Evolutionary conservation across 2,888 invertebrate genomes (phyloP), one percentile per base, ranked within the genome.

Genomic region (Adelognathus sp.): DNA sequence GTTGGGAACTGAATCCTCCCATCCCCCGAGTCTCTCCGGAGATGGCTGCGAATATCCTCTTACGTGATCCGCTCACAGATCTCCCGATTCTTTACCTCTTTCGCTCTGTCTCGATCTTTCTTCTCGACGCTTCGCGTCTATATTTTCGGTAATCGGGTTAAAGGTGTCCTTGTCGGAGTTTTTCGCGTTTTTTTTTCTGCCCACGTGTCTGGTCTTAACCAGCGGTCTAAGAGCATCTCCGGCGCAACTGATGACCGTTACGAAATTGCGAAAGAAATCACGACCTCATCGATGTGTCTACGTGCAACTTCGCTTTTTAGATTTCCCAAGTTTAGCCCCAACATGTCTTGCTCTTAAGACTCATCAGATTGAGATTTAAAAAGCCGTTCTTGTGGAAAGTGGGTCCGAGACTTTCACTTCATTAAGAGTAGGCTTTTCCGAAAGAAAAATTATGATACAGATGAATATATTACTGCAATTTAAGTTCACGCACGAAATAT

Each of bases 91-190:
- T 69, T 61, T 41, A 27, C 39, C 54, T n/a, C 71, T 46, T 24
- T 16, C 58, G 21, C 14, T 50, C 56, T 39, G 58, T 72, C 41
- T 52, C 74, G 56, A 56, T 63, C 67, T 67, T 56, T 56, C 71
- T 56, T 74, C 21, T 41, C 70, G 61, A 61, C 52, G 16, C 56
- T 70, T 44, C 46, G 18, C 73, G 39, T 78, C 72, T 69, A 74
- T 69, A 78, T 74, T 78, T 80, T 81, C 63, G 72, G 67, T 81
- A 79, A 81, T 81, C 81, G 81, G 76, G 81, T 81, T 81, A 76
- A 74, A 79, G 70, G 58, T 36, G 44, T 33, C 60, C 63, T 58
- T 33, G 11, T 21, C 46, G 46, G 24, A 24, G 11, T 50, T 50
- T 36, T 18, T 24, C 56, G 64, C 44, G 58, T 70, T 58, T 11